These are phyloP conservation scores for Timandra comae DNA, from an alignment of 2,888 invertebrate species.

Conservation along the genomic window DNA sequence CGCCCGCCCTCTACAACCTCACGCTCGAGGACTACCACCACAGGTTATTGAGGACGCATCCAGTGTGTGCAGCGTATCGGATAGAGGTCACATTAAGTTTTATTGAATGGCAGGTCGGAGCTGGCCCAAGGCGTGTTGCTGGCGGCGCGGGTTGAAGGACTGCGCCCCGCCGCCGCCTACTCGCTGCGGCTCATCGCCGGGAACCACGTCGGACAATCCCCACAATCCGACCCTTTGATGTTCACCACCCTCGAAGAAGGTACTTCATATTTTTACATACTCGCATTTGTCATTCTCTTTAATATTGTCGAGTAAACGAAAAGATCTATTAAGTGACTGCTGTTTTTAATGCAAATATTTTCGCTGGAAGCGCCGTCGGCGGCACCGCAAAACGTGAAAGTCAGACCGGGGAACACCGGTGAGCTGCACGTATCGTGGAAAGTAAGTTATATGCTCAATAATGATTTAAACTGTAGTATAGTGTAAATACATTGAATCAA, in stretches of 20 bases:
- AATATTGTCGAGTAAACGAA: too few relatives aligned
- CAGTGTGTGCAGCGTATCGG: too few relatives aligned
- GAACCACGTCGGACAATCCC: conserved; percentile 83
- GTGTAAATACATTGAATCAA: neutral
- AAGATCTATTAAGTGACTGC: too few relatives aligned
- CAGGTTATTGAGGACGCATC: conserved; percentile 18
- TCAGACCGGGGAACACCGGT: conserved; percentile 79
- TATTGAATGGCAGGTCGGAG: too few relatives aligned
- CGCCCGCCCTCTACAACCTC: conserved; percentile 22
- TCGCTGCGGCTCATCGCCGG: conserved; percentile 81
- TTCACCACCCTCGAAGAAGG: conserved; percentile 86
- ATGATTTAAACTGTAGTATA: neutral
- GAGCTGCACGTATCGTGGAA: conserved; percentile 84
- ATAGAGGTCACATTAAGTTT: too few relatives aligned
- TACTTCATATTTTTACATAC: too few relatives aligned
- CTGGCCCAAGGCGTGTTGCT: conserved; percentile 21
- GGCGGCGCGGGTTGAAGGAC: conserved; percentile 55
- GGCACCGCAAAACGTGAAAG: conserved; percentile 81
- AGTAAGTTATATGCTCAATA: conserved; percentile 52
- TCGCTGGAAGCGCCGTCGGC: conserved; percentile 78
- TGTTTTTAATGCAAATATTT: too few relatives aligned
- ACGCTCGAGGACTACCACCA: conserved; percentile 40
- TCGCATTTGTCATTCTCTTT: too few relatives aligned
- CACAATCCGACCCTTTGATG: conserved; percentile 80
- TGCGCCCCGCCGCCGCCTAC: conserved; percentile 83